These are phyloP conservation scores for Hartigia nigra DNA, from an alignment of 2,888 invertebrate species.

Conservation along the genomic window DNA sequence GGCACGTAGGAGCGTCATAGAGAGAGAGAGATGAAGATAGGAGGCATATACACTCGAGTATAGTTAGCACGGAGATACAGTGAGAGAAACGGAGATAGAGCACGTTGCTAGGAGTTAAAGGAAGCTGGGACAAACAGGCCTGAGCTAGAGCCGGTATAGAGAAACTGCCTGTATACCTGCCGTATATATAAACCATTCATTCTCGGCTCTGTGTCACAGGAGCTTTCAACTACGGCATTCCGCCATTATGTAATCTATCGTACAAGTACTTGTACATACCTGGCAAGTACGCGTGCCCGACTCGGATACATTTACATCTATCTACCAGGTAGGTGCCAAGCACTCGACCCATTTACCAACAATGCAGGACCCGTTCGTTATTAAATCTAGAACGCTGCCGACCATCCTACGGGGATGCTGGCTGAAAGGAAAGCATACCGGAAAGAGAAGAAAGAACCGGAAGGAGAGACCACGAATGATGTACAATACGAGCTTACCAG, in stretches of 20 bases:
- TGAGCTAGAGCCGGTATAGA: neutral
- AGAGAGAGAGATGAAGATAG: neutral
- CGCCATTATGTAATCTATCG: neutral
- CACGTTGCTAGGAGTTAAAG: neutral
- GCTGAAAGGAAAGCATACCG: neutral
- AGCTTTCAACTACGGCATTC: neutral
- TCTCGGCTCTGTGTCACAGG: neutral
- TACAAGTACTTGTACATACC: neutral
- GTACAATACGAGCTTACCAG: neutral
- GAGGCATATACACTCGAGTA: neutral
- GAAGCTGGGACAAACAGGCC: neutral
- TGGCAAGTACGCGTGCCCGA: neutral
- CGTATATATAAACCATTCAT: neutral
- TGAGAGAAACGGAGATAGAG: neutral
- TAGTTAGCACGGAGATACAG: neutral
- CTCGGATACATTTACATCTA: neutral
- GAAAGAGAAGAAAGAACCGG: neutral
- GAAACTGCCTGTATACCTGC: neutral
- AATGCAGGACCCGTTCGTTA: conserved; percentile 25
- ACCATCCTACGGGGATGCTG: neutral
- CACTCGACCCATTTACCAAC: conserved; percentile 36
- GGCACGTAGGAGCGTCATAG: neutral
- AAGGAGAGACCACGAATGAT: neutral
- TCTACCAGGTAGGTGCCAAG: conserved; percentile 17
- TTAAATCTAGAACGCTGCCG: conserved; percentile 13